phyloP scores from a whole-genome alignment of 2,797 vertebrate genomes.

The Decapterus maruadsi region DNA sequence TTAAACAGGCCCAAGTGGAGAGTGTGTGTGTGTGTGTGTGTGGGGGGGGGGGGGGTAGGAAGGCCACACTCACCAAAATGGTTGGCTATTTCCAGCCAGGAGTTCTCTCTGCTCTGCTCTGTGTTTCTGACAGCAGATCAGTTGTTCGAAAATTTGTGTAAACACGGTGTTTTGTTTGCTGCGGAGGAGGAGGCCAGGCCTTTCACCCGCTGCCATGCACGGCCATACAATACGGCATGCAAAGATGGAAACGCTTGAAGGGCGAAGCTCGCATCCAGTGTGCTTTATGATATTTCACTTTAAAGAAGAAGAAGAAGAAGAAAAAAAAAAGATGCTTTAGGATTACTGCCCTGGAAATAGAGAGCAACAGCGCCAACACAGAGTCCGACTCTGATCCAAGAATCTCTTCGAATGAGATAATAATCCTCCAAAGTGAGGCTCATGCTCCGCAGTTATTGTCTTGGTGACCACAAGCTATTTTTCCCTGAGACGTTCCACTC shows the following conservation, averaged over 20 bases:
- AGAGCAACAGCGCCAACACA: conserved; percentile 31
- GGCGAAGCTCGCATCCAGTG: conserved; percentile 11
- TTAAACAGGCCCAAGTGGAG: conserved; percentile 72
- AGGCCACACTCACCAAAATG: conserved; percentile 67
- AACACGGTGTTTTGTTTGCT: conserved; percentile 71
- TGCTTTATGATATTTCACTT: conserved; percentile 39
- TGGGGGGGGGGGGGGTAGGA: conserved; percentile 40
- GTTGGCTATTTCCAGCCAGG: conserved; percentile 65
- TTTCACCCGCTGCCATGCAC: conserved; percentile 39
- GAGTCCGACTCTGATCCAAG: conserved; percentile 54
- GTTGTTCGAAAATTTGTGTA: conserved; percentile 60
- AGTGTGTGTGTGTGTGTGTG: no score
- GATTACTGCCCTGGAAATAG: conserved; percentile 54
- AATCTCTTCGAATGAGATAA: conserved; percentile 70
- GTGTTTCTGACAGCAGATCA: conserved; percentile 60
- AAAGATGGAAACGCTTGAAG: conserved; percentile 25
- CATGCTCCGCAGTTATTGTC: conserved; percentile 71
- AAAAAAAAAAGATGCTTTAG: conserved; percentile 26
- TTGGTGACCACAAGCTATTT: conserved; percentile 69
- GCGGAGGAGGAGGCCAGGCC: conserved; percentile 29
- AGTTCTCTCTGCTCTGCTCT: conserved; percentile 49
- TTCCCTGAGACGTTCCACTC: conserved; percentile 59
- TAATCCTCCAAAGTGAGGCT: conserved; percentile 65
- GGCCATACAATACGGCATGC: conserved; percentile 12
- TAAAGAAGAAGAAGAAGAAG: not conserved